Conservation (phyloP, 2,113 vertebrate genomes). For the Onychorhynchus coronatus region DNA sequence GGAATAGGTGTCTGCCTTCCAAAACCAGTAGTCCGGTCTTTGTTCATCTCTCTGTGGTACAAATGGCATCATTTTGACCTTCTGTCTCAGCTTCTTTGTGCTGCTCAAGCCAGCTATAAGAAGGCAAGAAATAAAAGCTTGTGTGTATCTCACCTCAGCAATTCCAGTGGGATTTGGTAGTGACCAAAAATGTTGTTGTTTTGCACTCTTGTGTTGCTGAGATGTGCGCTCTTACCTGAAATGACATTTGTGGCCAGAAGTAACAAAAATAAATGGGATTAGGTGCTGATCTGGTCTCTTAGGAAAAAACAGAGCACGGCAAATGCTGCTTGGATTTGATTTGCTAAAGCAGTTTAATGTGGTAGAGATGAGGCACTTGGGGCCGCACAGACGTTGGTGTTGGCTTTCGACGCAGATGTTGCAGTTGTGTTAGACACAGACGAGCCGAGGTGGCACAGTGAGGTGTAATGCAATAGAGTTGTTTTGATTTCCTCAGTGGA, state of each 20-base stretch:
- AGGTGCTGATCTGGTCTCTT: not conserved
- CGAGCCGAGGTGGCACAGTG: not conserved
- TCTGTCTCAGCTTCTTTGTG: not conserved
- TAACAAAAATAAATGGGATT: slow-evolving; percentile 8
- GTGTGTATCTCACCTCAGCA: not conserved
- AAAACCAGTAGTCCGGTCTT: not conserved
- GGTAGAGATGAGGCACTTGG: not conserved
- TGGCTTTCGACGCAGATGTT: rapidly evolving
- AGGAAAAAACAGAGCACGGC: not conserved
- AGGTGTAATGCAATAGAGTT: not conserved
- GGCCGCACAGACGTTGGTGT: not conserved
- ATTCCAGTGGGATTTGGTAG: not conserved
- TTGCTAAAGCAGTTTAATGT: slow-evolving; percentile 15
- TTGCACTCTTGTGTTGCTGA: not conserved
- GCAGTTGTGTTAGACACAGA: not conserved
- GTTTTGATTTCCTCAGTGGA: not conserved
- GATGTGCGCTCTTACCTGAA: not conserved
- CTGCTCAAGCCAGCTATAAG: not conserved
- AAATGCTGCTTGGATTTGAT: slow-evolving; percentile 19
- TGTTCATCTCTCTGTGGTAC: not conserved
- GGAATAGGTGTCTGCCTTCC: not conserved
- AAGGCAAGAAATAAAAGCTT: not conserved
- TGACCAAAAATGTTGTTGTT: not conserved
- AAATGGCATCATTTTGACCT: not conserved
- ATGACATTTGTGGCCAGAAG: not conserved